A percentile compares a stretch with the other conserved stretches of the same genome.
phyloP scores from a whole-genome alignment of 2,888 invertebrate genomes.

The Lomographa bimaculata region DNA sequence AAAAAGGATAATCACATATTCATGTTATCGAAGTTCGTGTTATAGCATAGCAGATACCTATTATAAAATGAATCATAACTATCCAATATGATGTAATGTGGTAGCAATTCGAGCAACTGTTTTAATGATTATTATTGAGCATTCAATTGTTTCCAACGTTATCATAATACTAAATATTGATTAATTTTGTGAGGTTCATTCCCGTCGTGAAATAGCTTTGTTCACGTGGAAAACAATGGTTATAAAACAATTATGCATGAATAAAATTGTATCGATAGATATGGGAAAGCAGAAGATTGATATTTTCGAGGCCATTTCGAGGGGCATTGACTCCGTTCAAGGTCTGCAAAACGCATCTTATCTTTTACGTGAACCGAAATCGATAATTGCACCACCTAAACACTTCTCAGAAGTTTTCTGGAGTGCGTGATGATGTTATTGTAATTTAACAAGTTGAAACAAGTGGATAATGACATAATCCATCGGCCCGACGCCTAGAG shows the following conservation, averaged over 20 bases:
- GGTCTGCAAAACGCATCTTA: slow-evolving; percentile 25
- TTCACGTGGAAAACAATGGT: too few species aligned
- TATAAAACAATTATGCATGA: background rate
- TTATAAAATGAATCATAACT: too few species aligned
- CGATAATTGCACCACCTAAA: slow-evolving; percentile 39
- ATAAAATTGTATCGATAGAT: slow-evolving; percentile 2
- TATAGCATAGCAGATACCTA: too few species aligned
- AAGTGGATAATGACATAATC: slow-evolving; percentile 71
- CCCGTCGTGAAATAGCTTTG: too few species aligned
- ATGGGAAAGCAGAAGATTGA: slow-evolving; percentile 11
- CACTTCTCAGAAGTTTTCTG: slow-evolving; percentile 39
- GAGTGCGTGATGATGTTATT: slow-evolving; percentile 47
- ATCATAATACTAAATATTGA: too few species aligned
- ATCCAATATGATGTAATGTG: too few species aligned
- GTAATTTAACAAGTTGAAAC: slow-evolving; percentile 56
- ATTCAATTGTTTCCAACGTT: too few species aligned
- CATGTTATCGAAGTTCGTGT: too few species aligned
- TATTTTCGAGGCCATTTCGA: slow-evolving; percentile 9
- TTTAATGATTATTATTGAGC: too few species aligned
- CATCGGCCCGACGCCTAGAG: slow-evolving; percentile 47
- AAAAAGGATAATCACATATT: too few species aligned
- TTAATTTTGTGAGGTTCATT: too few species aligned
- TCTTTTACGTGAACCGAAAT: slow-evolving; percentile 31
- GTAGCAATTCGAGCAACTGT: too few species aligned
- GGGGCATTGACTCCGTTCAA: slow-evolving; percentile 32